Evolutionary conservation across 2,797 vertebrate genomes (phyloP).

Genomic region (Psittacula echo): DNA sequence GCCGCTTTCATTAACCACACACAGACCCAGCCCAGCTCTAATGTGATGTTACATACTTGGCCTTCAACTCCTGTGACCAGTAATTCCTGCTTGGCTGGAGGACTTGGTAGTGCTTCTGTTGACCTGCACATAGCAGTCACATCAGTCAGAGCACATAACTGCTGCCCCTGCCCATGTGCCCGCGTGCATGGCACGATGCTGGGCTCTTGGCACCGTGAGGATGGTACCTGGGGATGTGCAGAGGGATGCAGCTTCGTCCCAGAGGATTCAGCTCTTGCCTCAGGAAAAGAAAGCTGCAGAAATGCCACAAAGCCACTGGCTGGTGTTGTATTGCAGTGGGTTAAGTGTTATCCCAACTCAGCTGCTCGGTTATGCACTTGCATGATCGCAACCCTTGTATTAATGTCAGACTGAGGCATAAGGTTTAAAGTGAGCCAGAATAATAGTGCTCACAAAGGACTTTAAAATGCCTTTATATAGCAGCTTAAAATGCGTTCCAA

Average conservation of each 20-base stretch:
- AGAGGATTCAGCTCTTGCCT: neutral
- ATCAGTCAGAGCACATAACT: rapidly evolving
- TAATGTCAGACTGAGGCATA: neutral
- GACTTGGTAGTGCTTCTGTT: neutral
- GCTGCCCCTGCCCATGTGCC: neutral
- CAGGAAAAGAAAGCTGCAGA: too few relatives aligned
- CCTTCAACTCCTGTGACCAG: neutral
- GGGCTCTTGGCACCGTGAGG: neutral
- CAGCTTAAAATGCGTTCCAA: neutral
- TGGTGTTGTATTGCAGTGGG: neutral
- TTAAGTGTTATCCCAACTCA: neutral
- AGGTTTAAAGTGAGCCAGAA: neutral
- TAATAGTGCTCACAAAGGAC: neutral
- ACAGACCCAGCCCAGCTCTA: neutral
- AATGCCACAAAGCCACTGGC: neutral
- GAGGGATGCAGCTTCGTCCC: neutral
- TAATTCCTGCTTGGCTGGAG: neutral
- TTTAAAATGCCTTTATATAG: neutral
- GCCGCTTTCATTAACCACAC: neutral
- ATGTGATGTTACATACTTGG: neutral
- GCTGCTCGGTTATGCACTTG: neutral
- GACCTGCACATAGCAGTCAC: neutral
- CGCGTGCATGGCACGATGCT: rapidly evolving
- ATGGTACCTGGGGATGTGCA: rapidly evolving
- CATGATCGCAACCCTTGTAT: neutral